phyloP scores from a whole-genome alignment of 2,797 vertebrate genomes.

The Onychomys torridus region DNA sequence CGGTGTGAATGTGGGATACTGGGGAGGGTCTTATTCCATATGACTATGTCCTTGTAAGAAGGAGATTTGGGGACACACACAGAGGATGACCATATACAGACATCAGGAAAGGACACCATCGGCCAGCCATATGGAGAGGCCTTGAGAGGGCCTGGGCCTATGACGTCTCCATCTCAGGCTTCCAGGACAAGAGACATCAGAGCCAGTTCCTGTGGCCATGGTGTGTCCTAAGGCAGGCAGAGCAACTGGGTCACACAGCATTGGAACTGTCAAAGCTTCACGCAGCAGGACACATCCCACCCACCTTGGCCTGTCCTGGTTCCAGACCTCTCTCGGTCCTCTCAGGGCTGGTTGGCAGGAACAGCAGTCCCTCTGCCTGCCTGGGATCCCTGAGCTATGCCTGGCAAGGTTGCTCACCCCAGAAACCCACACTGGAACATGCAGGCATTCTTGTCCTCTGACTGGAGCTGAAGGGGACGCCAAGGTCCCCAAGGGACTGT shows the following conservation, averaged over 20 bases:
- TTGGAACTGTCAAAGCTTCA: fast-evolving
- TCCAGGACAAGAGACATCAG: not conserved
- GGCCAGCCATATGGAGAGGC: not conserved
- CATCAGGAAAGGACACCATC: not conserved
- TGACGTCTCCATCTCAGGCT: fast-evolving
- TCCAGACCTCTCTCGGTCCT: not conserved
- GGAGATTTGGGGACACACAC: not conserved
- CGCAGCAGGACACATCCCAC: fast-evolving
- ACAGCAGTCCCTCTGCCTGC: not conserved
- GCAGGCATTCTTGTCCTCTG: not conserved
- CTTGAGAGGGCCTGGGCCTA: not conserved
- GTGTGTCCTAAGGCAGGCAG: too few relatives aligned
- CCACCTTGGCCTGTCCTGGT: fast-evolving
- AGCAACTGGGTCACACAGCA: not conserved
- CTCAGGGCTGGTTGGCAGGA: not conserved
- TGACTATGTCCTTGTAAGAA: not conserved
- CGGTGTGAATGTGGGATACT: not conserved
- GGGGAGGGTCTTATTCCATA: not conserved
- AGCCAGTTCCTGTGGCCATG: not conserved
- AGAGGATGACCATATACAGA: not conserved
- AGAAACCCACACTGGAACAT: not conserved
- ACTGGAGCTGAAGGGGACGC: not conserved
- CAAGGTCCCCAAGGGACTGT: not conserved
- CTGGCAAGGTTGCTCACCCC: fast-evolving
- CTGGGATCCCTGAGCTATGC: not conserved